Conservation (phyloP, 2,888 invertebrate genomes). For the Cheiracanthium punctorium region DNA sequence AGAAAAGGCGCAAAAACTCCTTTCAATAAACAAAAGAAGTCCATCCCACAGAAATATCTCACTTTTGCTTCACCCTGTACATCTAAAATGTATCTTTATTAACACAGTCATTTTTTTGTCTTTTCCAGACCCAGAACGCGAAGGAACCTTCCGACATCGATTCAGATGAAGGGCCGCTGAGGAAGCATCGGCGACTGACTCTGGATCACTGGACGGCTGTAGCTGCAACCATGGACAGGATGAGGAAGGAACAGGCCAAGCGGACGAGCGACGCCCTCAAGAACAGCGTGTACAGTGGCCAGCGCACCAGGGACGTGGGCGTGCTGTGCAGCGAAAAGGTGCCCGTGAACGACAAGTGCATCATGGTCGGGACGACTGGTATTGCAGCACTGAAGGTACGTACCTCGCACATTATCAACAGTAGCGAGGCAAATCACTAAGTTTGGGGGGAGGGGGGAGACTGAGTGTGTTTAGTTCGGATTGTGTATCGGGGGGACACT, state of each 20-base stretch:
- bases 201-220: constrained; percentile 47
- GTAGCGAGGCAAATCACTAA: no score
- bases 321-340: constrained; percentile 39
- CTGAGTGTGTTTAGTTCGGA: no score
- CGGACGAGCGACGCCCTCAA: not conserved
- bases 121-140: constrained; percentile 8
- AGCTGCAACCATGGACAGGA: constrained; percentile 25
- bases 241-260: not conserved
- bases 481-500: no score
- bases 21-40: not conserved
- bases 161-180: constrained; percentile 60
- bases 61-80: not conserved
- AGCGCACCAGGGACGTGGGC: constrained; percentile 42
- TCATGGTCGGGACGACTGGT: constrained; percentile 72
- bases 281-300: constrained; percentile 1
- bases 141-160: constrained; percentile 47
- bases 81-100: no score
- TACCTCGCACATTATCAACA: no score
- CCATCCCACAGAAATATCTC: not conserved
- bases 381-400: constrained; percentile 71
- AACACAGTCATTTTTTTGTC: not conserved
- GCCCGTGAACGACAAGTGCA: constrained; percentile 68
- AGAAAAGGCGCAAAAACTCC: no score
- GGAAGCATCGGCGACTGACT: constrained; percentile 55
- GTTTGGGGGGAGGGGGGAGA: no score